These are phyloP conservation scores for Bombyx huttoni DNA, from an alignment of 2,888 invertebrate genomes.

Conservation along the genomic window DNA sequence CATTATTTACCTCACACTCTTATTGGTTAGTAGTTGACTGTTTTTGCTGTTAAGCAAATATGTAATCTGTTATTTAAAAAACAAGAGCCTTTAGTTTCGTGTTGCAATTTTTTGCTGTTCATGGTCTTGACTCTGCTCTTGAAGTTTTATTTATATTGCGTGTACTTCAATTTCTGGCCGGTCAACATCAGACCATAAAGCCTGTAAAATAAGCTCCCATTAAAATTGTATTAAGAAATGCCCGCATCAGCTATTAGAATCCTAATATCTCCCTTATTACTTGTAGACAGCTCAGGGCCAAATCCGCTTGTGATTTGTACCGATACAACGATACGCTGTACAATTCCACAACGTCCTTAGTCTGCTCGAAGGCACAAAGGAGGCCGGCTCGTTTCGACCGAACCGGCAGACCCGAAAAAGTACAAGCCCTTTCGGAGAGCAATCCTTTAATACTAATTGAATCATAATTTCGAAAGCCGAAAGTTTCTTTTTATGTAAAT, in stretches of 20 bases:
- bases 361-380: constrained; percentile 64
- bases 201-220: too few relatives aligned
- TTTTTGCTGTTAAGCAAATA: too few relatives aligned
- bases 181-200: too few relatives aligned
- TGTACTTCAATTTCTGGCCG: too few relatives aligned
- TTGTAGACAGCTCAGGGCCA: constrained; percentile 11
- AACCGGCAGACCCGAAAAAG: constrained; percentile 60
- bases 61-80: too few relatives aligned
- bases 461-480: constrained; percentile 66
- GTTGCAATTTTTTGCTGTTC: too few relatives aligned
- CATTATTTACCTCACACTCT: too few relatives aligned
- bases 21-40: too few relatives aligned
- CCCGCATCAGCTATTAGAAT: not conserved
- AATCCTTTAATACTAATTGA: constrained; percentile 73
- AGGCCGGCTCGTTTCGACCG: constrained; percentile 37
- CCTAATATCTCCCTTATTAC: not conserved
- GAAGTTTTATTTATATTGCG: too few relatives aligned
- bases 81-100: too few relatives aligned
- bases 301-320: constrained; percentile 44
- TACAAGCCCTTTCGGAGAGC: constrained; percentile 58
- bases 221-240: too few relatives aligned
- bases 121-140: too few relatives aligned
- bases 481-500: constrained; percentile 71
- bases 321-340: constrained; percentile 40
- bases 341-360: constrained; percentile 59